Evolutionary conservation across 2,888 invertebrate genomes (phyloP), one percentile per base, ranked within the genome.

Genomic region (Trichopoda pennipes): DNA sequence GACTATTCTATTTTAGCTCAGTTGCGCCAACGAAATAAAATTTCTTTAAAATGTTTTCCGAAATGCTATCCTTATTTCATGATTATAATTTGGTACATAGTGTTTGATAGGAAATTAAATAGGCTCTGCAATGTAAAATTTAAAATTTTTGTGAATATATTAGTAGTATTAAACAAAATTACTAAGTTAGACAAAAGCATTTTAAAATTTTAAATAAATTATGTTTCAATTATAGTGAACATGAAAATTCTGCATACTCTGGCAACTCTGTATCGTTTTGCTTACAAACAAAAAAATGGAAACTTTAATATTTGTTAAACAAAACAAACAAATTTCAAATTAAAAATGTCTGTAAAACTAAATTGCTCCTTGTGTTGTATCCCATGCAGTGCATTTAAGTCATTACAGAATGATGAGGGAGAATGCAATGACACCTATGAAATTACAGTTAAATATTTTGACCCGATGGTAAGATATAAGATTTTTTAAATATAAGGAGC

Each of bases 401-500:
- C 49, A 7, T 23, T 81, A 16, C 77, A 69, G 19, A 77, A 81
- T 70, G 77, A 81, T 35, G 6, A 35, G 8, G 81, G 77, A 8
- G 64, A 73, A 32, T 73, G 73, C 38, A 81, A 78, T 74, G 64
- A 64, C 7, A 58, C 74, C 9, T 81, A 81, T 64, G 77, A 81
- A 64, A 78, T 74, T 10, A 81, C 77, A 19, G 81, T 81, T 1
- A 81, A 81, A 60, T 81, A 81, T 64, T 81, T 81, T 53, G 81
- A 81, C 69, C 81, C 81, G 3, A 81, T 81, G 68, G 81, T 81
- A 64, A 66, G 70, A 32, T 12, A 68, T 32, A 44, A 55, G 23
- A 19, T 42, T 44, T 23, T 49, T 23, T 51, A 28, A 23, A 7
- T 53, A 23, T 12, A 55, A 32, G 16, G 2, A 44, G 6, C 56